phyloP scores from a whole-genome alignment of 1,140 invertebrate genomes.

The Charaxes varanes region DNA sequence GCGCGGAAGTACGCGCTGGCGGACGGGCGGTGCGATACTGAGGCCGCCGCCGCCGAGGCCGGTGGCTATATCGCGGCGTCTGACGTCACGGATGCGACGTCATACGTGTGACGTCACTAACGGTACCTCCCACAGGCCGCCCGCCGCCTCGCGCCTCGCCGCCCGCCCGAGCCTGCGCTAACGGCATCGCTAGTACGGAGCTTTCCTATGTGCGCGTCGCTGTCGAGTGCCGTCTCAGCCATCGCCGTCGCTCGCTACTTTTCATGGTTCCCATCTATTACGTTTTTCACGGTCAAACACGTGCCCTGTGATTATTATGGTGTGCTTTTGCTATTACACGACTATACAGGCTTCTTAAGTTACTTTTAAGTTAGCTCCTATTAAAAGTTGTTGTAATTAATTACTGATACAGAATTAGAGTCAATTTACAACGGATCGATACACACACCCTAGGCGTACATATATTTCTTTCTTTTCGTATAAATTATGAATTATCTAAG shows the following conservation, averaged over 20 bases:
- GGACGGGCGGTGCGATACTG: slow-evolving; percentile 70
- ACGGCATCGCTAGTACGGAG: slow-evolving; percentile 70
- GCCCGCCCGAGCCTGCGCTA: slow-evolving; percentile 70
- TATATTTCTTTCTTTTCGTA: no score
- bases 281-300: slow-evolving; percentile 22
- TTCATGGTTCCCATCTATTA: slow-evolving; percentile 22
- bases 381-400: no score
- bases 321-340: neutral
- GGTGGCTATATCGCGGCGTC: slow-evolving; percentile 69
- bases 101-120: slow-evolving; percentile 67
- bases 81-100: slow-evolving; percentile 71
- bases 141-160: slow-evolving; percentile 51
- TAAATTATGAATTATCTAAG: no score
- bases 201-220: slow-evolving; percentile 51
- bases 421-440: no score
- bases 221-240: slow-evolving; percentile 14
- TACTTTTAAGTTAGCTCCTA: no score
- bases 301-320: slow-evolving; percentile 1
- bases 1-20: slow-evolving; percentile 58
- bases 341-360: no score
- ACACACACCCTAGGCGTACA: no score
- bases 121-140: slow-evolving; percentile 70
- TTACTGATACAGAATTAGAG: no score
- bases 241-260: slow-evolving; percentile 25
- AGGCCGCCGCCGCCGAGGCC: slow-evolving; percentile 68